These are phyloP conservation scores for Lydus trimaculatus DNA, from an alignment of 2,888 invertebrate species.

Conservation along the genomic window DNA sequence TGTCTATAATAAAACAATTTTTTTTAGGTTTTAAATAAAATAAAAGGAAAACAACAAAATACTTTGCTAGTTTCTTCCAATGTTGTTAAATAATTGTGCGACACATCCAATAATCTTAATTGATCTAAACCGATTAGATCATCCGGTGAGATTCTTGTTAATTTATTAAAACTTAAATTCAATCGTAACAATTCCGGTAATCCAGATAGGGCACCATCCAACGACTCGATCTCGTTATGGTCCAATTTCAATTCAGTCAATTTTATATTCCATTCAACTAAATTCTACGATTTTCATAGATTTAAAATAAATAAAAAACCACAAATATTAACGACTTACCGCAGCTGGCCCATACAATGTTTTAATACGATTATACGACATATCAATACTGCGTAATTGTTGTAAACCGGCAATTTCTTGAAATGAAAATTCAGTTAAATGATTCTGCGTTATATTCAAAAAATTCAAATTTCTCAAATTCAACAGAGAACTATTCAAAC, in stretches of 20 bases:
- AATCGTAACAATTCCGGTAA: conserved; percentile 75
- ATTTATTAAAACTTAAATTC: conserved; percentile 77
- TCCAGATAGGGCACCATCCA: conserved; percentile 80
- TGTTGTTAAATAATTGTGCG: conserved; percentile 77
- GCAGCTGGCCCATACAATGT: conserved; percentile 72
- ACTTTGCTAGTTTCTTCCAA: conserved; percentile 86
- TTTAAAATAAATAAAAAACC: too few relatives aligned
- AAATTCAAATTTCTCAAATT: conserved; percentile 72
- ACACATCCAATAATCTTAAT: conserved; percentile 77
- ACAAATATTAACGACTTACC: too few relatives aligned
- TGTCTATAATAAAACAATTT: conserved; percentile 66
- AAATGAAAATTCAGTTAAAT: conserved; percentile 78
- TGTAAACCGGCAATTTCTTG: conserved; percentile 79
- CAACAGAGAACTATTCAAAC: conserved; percentile 76
- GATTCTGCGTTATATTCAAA: conserved; percentile 79
- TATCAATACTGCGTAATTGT: conserved; percentile 74
- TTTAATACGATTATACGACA: conserved; percentile 78
- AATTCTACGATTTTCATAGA: conserved; percentile 65
- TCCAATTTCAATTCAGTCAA: conserved; percentile 76
- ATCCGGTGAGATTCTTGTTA: conserved; percentile 77
- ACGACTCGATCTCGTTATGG: conserved; percentile 73
- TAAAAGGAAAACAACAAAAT: conserved; percentile 35
- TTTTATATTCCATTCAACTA: conserved; percentile 78
- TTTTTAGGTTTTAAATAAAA: too few relatives aligned
- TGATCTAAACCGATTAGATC: conserved; percentile 81